Conservation (phyloP, 1,140 invertebrate species). For the Platorchestia sp. region DNA sequence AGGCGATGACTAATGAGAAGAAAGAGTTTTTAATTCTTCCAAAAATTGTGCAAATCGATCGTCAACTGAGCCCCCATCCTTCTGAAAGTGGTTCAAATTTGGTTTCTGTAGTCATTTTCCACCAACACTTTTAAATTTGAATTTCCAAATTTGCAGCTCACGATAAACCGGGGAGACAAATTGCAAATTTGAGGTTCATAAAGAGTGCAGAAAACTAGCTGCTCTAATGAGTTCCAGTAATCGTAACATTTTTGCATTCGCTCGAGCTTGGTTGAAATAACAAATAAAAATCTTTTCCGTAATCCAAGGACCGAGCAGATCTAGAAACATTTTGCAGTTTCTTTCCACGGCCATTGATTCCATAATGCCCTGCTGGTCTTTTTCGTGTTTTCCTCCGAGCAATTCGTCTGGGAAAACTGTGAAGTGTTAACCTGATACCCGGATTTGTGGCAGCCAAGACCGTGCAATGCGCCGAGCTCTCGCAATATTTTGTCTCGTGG, state of each 20-base stretch:
- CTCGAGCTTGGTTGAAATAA: background rate
- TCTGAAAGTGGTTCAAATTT: background rate
- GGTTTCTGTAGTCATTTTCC: background rate
- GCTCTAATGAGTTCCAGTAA: background rate
- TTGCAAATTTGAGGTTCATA: background rate
- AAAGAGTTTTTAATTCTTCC: background rate
- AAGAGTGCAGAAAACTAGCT: background rate
- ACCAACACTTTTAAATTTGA: background rate
- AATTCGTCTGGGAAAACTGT: background rate
- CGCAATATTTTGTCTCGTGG: background rate
- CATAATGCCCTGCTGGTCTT: background rate
- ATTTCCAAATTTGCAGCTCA: background rate
- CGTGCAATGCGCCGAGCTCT: background rate
- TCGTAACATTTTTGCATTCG: background rate
- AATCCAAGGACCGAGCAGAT: background rate
- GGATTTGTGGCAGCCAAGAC: background rate
- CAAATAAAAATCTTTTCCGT: background rate
- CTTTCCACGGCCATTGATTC: background rate
- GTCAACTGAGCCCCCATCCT: too few species aligned
- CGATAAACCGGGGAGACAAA: background rate
- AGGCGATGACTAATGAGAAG: too few species aligned
- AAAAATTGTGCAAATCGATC: background rate
- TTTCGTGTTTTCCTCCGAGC: background rate
- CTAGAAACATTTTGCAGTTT: background rate
- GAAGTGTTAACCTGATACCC: background rate